Base-by-base conservation (phyloP, 2,888 invertebrate species). In the Pyrocoelia pectoralis region DNA sequence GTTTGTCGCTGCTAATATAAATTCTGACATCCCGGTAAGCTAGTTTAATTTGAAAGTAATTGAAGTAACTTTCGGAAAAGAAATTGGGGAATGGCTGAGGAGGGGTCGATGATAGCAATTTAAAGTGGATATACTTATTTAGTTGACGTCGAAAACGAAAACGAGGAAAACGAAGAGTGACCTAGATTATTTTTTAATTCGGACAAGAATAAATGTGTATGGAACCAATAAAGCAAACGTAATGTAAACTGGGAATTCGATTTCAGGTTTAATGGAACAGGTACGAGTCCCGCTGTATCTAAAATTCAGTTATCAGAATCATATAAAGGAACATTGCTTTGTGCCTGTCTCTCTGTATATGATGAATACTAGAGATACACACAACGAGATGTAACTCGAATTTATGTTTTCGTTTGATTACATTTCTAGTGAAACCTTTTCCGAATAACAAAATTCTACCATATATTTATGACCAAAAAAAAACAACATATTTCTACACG, bases 181-280 rank as follows among this genome's bases (percentile, higher is more conserved):
- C 15, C 1, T 46, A n/a, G 6, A 17, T 5, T 46, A 46, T 55
- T 62, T 38, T 62, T 52, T 33, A 53, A 62, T 56, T 62, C 33
- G 38, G 43, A 53, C 19, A 43, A 40, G 19, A 51, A 55, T 56
- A 50, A 61, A 61, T 56, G 55, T 51, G 56, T 38, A 52, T 56
- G 19, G 51, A 62, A 41, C 61, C 56, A 56, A 62, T 62, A 62
- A 62, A 57, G 56, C 56, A 53, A 51, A 53, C 50, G 56, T 62
- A 62, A 62, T 62, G 29, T 56, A 48, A 38, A 56, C 53, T 56
- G 61, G 56, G 61, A 62, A 56, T 62, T 62, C 56, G 56, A 56
- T 62, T 62, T 50, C 51, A 50, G 48, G 53, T 53, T 56, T 62
- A 62, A 62, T 62, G 61, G 56, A 62, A 62, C 56, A 62, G 61